Evolutionary conservation across 2,797 vertebrate species (phyloP).

Genomic region (Pseudochromis fuscus): DNA sequence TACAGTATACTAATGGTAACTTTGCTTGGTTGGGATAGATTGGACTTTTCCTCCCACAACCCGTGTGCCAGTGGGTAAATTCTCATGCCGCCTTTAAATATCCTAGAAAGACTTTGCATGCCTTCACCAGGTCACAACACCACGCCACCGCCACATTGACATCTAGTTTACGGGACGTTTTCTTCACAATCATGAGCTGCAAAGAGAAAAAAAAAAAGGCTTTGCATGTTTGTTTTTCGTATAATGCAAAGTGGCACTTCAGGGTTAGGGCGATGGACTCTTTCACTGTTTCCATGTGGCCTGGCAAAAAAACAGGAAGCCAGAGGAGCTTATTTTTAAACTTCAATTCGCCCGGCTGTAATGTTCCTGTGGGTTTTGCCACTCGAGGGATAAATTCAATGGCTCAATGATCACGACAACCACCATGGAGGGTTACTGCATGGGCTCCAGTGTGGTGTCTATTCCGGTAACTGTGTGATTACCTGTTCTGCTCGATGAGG

Average conservation of each 20-base stretch:
- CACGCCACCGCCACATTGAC: conserved; percentile 60
- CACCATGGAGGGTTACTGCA: conserved; percentile 37
- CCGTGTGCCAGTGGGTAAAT: conserved; percentile 63
- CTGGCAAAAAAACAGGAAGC: conserved; percentile 77
- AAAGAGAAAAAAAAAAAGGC: conserved; percentile 37
- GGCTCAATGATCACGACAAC: conserved; percentile 47
- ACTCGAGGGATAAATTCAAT: conserved; percentile 56
- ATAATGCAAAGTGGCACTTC: conserved; percentile 73
- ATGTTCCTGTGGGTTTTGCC: conserved; percentile 75
- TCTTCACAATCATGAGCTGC: conserved; percentile 54
- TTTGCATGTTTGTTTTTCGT: conserved; percentile 73
- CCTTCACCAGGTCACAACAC: conserved; percentile 50
- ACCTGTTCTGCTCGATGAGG: conserved; percentile 99
- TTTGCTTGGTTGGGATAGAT: conserved; percentile 41
- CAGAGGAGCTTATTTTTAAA: conserved; percentile 77
- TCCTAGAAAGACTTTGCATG: conserved; percentile 62
- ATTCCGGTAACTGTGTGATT: conserved; percentile 40
- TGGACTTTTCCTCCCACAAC: conserved; percentile 43
- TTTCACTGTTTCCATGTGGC: conserved; percentile 63
- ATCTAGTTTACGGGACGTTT: conserved; percentile 72
- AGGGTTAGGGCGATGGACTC: conserved; percentile 44
- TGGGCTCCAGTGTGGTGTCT: conserved; percentile 5
- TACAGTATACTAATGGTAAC: conserved; percentile 42
- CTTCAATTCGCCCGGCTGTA: conserved; percentile 63
- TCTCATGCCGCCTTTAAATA: conserved; percentile 83